Conservation (phyloP, 2,113 vertebrate genomes). For the Scortum barcoo region DNA sequence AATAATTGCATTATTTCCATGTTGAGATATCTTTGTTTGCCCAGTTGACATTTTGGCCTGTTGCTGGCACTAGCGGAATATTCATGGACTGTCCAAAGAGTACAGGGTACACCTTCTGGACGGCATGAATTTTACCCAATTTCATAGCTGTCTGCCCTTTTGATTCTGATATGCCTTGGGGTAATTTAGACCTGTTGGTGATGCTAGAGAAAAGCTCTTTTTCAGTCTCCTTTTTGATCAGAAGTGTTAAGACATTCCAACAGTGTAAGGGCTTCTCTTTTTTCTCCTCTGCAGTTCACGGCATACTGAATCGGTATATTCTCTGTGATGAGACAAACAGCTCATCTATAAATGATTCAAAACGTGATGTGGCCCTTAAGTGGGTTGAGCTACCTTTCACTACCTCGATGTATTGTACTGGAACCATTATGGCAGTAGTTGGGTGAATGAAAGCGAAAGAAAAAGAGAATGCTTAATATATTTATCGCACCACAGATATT, state of each 20-base stretch:
- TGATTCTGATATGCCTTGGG: neutral
- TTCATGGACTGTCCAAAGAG: neutral
- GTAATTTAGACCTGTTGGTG: neutral
- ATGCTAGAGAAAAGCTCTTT: neutral
- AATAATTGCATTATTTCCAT: too few relatives aligned
- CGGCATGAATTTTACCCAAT: neutral
- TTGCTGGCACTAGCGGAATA: neutral
- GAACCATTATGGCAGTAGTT: constrained; percentile 52
- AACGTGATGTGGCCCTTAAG: constrained; percentile 36
- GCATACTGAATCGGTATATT: constrained; percentile 41
- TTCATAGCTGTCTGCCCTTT: neutral
- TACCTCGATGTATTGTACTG: constrained; percentile 21
- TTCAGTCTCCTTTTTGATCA: neutral
- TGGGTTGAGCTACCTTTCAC: constrained; percentile 44
- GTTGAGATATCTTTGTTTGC: too few relatives aligned
- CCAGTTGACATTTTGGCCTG: too few relatives aligned
- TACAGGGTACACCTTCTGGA: neutral
- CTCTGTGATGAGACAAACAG: constrained; percentile 57
- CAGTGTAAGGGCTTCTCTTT: neutral
- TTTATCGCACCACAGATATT: constrained; percentile 46
- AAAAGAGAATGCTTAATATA: constrained; percentile 38
- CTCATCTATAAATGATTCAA: constrained; percentile 74
- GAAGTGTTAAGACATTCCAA: constrained; percentile 27
- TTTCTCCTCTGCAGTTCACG: constrained; percentile 7
- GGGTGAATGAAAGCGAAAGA: constrained; percentile 25